Evolutionary conservation across 1,140 invertebrate species (phyloP), one percentile per base, ranked within the genome.

Genomic region (Leptinotarsa texana): DNA sequence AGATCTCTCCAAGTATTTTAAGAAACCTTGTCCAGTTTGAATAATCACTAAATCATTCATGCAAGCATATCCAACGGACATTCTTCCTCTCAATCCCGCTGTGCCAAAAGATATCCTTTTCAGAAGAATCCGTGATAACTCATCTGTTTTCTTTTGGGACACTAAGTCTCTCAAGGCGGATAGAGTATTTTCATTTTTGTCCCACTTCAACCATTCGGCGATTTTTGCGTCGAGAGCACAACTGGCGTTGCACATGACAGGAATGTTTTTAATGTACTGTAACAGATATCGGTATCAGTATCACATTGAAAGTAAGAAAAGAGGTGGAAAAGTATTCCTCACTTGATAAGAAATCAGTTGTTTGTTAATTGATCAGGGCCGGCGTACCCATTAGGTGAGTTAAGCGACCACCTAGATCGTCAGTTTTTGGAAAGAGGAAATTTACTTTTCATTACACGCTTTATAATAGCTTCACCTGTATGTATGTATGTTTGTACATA

Each of bases 11-110:
- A 98, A 81, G 86, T 98, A 96, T 71, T 92, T 90, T 49, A 91
- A 90, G 65, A 99, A 85, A 5, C 98, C 98, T 90, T 99, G 97
- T 4, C 93, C 93, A 21, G 98, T 96, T 88, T 99, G 98, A 66
- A 99, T 91, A 42, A 99, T 93, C 0, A 99, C 97, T 33, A 99
- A 88, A 87, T 99, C 97, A 87, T 99, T 99, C 94, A 99, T 97
- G 72, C 93, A 92, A 79, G 90, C 90, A 83, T 94, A 98, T 0
- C 98, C 98, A 57, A 96, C 92, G 18, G 92, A 94, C 97, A 99
- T 99, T 75, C 88, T 87, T 0, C 95, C 95, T 74, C 98, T 89
- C 8, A 99, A 87, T 3, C 98, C 96, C 2, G 96, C 95, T 5
- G 96, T 97, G 80, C 92, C 89, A 74, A 97, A 89, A 15, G 89